A percentile compares a stretch with the other conserved stretches of the same genome.
Evolutionary conservation across 2,888 invertebrate species (phyloP).

Genomic region (Rhagonycha fulva): DNA sequence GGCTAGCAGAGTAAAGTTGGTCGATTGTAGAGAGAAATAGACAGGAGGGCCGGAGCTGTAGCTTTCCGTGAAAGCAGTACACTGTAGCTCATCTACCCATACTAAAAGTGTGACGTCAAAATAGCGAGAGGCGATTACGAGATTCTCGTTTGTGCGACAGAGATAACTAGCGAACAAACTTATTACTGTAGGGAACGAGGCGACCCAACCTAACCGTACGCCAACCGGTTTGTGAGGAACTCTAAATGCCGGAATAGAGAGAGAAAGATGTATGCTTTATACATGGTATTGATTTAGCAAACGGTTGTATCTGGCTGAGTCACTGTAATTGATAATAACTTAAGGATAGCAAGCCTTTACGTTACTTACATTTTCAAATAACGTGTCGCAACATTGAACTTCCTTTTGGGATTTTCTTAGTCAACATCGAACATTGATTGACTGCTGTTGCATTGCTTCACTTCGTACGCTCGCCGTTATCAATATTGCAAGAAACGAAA

Average conservation of each 20-base stretch:
- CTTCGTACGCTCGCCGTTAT: background rate
- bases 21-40: conserved; percentile 55
- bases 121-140: conserved; percentile 39
- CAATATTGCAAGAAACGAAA: background rate
- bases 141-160: conserved; percentile 12
- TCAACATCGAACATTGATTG: conserved; percentile 26
- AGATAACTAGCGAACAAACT: conserved; percentile 48
- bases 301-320: conserved; percentile 56
- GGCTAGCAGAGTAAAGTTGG: conserved; percentile 41
- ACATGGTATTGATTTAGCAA: conserved; percentile 53
- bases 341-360: conserved; percentile 49
- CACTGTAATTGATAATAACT: conserved; percentile 59
- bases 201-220: conserved; percentile 56
- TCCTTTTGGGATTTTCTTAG: conserved; percentile 32
- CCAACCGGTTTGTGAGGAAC: conserved; percentile 52
- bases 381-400: conserved; percentile 33
- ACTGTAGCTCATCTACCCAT: conserved; percentile 53
- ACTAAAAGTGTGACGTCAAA: conserved; percentile 56
- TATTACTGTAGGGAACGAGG: conserved; percentile 52
- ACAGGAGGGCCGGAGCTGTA: conserved; percentile 57
- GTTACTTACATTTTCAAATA: conserved; percentile 25
- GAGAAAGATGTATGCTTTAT: conserved; percentile 54
- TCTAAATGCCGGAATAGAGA: conserved; percentile 58
- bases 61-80: conserved; percentile 58
- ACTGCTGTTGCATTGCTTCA: conserved; percentile 13